These are phyloP conservation scores for Diaphora mendica DNA, from an alignment of 2,888 invertebrate species.

Conservation along the genomic window DNA sequence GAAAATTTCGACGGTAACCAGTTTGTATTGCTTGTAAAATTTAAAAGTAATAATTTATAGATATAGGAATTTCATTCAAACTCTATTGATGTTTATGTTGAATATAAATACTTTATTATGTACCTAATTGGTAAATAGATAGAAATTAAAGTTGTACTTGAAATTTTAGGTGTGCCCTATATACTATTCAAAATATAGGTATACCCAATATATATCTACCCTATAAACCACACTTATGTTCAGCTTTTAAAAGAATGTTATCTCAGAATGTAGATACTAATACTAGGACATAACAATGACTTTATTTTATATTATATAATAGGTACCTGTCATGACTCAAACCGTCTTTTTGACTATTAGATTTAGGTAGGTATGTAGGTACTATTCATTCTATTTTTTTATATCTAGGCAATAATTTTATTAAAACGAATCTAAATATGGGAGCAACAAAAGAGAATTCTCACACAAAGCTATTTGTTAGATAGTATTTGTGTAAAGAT, in stretches of 20 bases:
- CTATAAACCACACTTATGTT: no score
- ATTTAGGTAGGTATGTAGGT: no score
- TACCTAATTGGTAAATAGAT: neutral
- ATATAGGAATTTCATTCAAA: neutral
- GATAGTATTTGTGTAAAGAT: constrained; percentile 17
- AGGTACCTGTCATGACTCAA: constrained; percentile 26
- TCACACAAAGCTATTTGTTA: constrained; percentile 26
- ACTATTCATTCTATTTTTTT: no score
- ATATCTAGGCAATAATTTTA: constrained; percentile 39
- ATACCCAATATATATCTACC: no score
- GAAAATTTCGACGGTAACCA: neutral
- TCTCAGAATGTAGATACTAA: no score
- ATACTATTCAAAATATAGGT: no score
- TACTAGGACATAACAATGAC: no score
- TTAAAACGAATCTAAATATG: constrained; percentile 29
- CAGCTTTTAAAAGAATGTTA: no score
- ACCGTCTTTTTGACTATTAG: constrained; percentile 55
- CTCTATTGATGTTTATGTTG: neutral
- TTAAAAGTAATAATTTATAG: neutral
- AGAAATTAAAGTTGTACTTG: no score
- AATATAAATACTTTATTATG: neutral
- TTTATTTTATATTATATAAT: no score
- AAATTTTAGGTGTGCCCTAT: neutral
- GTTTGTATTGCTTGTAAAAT: neutral
- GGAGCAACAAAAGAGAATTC: constrained; percentile 7